These are phyloP conservation scores for Eumaeus atala DNA, from an alignment of 1,140 invertebrate species.

Conservation along the genomic window DNA sequence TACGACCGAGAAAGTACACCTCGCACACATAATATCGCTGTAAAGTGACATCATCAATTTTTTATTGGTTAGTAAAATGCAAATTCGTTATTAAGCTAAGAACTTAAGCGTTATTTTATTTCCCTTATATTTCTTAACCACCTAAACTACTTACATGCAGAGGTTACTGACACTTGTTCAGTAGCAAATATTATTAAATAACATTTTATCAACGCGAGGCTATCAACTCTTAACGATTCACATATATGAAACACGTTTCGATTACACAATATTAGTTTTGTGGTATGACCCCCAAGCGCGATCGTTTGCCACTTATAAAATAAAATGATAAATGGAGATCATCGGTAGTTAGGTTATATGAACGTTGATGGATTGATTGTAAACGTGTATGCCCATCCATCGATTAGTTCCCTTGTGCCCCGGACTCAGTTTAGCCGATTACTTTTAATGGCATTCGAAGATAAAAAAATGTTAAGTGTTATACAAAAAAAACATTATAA, in stretches of 20 bases:
- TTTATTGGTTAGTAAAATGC: no score
- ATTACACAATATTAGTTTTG: slow-evolving; percentile 18
- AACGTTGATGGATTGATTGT: slow-evolving; percentile 71
- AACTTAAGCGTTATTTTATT: no score
- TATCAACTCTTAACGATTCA: not conserved
- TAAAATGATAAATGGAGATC: slow-evolving; percentile 70
- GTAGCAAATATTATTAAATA: no score
- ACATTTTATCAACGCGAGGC: no score
- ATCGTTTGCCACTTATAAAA: slow-evolving; percentile 56
- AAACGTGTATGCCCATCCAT: slow-evolving; percentile 59
- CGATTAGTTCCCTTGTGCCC: slow-evolving; percentile 62
- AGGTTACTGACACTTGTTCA: no score
- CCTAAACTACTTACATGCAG: no score
- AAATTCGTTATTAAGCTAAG: no score
- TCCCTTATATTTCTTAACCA: no score
- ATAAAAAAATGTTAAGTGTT: slow-evolving; percentile 55
- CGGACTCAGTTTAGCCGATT: slow-evolving; percentile 50
- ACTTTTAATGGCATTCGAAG: slow-evolving; percentile 66
- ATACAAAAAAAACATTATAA: slow-evolving; percentile 26
- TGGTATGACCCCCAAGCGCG: slow-evolving; percentile 54
- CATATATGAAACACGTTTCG: slow-evolving; percentile 3
- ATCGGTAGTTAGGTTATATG: slow-evolving; percentile 66
- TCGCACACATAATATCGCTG: no score
- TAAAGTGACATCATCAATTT: no score
- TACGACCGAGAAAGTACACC: no score